These are phyloP conservation scores for Metaphire vulgaris DNA, from an alignment of 1,140 invertebrate species.

Conservation along the genomic window DNA sequence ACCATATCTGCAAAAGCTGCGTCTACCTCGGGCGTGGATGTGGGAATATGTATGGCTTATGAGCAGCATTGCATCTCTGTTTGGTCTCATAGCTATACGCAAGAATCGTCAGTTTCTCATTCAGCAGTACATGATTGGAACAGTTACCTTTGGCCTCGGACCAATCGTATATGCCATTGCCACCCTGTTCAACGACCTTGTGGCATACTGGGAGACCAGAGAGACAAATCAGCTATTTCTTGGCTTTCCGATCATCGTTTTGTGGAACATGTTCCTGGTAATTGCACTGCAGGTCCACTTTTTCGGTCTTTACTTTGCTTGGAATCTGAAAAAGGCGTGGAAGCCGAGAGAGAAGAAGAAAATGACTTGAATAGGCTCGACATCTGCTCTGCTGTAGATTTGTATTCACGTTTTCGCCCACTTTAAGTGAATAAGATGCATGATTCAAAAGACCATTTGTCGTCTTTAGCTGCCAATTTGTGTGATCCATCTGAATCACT, in stretches of 20 bases:
- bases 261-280: constrained; percentile 89
- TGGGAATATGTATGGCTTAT: constrained; percentile 94
- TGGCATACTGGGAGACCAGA: constrained; percentile 68
- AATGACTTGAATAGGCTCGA: not conserved
- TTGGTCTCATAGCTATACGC: constrained; percentile 77
- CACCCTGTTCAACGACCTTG: constrained; percentile 78
- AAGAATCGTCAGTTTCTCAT: constrained; percentile 72
- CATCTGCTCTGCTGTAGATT: not conserved
- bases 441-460: no score
- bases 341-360: constrained; percentile 48
- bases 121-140: constrained; percentile 73
- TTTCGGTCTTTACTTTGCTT: constrained; percentile 82
- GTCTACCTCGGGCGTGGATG: constrained; percentile 78
- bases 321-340: constrained; percentile 79
- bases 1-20: constrained; percentile 70
- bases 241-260: constrained; percentile 78
- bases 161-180: constrained; percentile 73
- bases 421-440: not conserved
- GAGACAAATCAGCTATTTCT: constrained; percentile 52
- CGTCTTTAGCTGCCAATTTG: no score
- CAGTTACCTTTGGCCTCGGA: constrained; percentile 68
- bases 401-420: not conserved
- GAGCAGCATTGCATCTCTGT: constrained; percentile 74
- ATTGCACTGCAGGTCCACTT: constrained; percentile 81
- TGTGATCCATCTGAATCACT: no score